These are phyloP conservation scores for Lissonota sp. DNA, from an alignment of 2,888 invertebrate genomes.

Conservation along the genomic window DNA sequence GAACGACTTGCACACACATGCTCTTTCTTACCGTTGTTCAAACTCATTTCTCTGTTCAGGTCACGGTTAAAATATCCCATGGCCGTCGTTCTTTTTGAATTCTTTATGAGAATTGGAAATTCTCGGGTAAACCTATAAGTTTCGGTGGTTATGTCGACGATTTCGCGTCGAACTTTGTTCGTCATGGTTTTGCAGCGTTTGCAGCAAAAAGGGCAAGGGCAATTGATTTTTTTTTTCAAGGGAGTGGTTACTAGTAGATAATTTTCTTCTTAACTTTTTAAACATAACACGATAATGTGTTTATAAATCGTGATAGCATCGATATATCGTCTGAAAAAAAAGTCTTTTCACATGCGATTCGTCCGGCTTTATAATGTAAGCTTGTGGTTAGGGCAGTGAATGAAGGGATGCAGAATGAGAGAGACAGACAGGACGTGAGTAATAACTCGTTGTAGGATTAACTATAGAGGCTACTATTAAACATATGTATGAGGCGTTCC, in stretches of 20 bases:
- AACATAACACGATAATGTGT: no score
- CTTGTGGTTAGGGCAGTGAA: conserved; percentile 1
- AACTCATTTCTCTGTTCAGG: conserved; percentile 53
- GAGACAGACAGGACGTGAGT: conserved; percentile 26
- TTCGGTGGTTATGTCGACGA: not conserved
- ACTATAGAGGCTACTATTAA: conserved; percentile 51
- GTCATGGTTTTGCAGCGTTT: no score
- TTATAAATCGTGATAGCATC: not conserved
- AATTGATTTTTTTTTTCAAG: no score
- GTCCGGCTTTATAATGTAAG: not conserved
- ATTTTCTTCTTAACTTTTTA: no score
- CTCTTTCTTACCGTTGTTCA: conserved; percentile 45
- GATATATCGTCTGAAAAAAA: not conserved
- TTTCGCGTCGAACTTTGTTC: not conserved
- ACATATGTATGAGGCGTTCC: conserved; percentile 11
- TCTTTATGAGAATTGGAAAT: not conserved
- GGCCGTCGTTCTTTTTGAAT: not conserved
- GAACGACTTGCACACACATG: not conserved
- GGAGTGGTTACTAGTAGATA: no score
- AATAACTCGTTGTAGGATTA: conserved; percentile 52
- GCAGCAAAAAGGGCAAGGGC: no score
- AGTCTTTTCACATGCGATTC: conserved; percentile 6
- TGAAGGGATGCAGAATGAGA: conserved; percentile 8
- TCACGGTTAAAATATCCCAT: not conserved
- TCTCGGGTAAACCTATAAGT: not conserved